Base-by-base conservation (phyloP, 1,140 invertebrate genomes). In the Coenobita brevimanus region DNA sequence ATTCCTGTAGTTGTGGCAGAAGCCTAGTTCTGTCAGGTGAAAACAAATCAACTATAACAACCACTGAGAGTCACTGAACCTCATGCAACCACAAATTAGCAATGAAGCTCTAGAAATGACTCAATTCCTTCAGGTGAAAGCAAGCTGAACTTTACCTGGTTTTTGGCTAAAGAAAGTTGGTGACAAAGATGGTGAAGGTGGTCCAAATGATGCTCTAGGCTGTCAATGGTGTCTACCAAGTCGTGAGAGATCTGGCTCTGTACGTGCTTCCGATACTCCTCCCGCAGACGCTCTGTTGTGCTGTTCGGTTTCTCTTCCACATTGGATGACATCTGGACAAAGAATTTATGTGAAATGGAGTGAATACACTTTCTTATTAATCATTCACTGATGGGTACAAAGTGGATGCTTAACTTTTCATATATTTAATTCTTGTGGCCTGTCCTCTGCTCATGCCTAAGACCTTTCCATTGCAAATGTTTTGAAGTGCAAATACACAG, bases 261-360 rank as follows among this genome's bases (percentile, higher is more conserved):
- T n/a, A 87, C 84, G 46, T 87, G 84, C 36, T 64, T 46, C 17
- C 84, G 76, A n/a, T 87, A 87, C 36, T 87, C 84, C 75, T 87
- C 76, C 0, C 84, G 84, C 38, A 87, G 84, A 3, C 84, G 76
- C 76, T 87, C 84, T 27, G 75, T 80, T 2, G 84, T 57, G 38
- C 76, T 87, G 43, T 76, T 83, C 21, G 54, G 27, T 38, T 64
- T 64, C 36, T 64, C 79, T n/a, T 64, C 79, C 4, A 6, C 6
- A 24, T 33, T 33, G 1, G 38, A 50, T 6, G 46, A 50, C 46
- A 17, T 67, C 33, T 76, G 73, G 21, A 57, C 10, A 54, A 1
- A 21, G n/a, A 76, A 8, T 67, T 33, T 6, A 67, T n/a, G 4
- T 76, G 33, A 76, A 38, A 21, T 38, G 41, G 13, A 36, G 36